Evolutionary conservation across 2,113 vertebrate genomes (phyloP).

Genomic region (Mellivora capensis): DNA sequence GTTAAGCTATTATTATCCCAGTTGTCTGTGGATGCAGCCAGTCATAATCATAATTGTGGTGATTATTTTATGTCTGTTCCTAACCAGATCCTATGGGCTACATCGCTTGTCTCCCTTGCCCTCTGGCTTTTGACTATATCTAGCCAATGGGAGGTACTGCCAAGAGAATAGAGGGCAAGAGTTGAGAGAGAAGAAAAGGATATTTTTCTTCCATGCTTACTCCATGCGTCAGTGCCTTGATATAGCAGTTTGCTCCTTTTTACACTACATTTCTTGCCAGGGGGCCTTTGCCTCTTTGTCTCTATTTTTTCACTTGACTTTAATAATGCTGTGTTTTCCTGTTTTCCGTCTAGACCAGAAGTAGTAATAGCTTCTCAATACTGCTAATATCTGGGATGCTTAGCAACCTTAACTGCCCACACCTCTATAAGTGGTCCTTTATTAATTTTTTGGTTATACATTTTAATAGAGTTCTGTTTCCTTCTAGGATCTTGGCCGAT

Average conservation of each 20-base stretch:
- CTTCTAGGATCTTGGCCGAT: not conserved
- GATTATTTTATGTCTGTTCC: not conserved
- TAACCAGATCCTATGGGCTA: not conserved
- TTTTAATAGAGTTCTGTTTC: not conserved
- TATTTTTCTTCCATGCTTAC: not conserved
- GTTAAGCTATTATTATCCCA: not conserved
- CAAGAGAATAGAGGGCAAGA: not conserved
- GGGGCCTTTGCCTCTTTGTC: not conserved
- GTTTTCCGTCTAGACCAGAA: not conserved
- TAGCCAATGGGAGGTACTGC: not conserved
- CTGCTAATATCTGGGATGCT: not conserved
- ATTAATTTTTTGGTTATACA: not conserved
- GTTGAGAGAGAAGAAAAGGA: not conserved
- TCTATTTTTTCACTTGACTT: not conserved
- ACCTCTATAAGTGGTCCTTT: not conserved
- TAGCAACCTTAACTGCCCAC: not conserved
- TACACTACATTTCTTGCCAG: not conserved
- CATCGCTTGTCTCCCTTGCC: not conserved
- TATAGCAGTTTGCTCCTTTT: not conserved
- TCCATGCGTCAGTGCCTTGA: not conserved
- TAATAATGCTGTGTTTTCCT: not conserved
- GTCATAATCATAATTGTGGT: not conserved
- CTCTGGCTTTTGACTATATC: not conserved
- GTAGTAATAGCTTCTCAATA: not conserved
- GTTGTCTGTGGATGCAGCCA: not conserved